Evolutionary conservation across 2,113 vertebrate species (phyloP).

Genomic region (Alaudala cheleensis): DNA sequence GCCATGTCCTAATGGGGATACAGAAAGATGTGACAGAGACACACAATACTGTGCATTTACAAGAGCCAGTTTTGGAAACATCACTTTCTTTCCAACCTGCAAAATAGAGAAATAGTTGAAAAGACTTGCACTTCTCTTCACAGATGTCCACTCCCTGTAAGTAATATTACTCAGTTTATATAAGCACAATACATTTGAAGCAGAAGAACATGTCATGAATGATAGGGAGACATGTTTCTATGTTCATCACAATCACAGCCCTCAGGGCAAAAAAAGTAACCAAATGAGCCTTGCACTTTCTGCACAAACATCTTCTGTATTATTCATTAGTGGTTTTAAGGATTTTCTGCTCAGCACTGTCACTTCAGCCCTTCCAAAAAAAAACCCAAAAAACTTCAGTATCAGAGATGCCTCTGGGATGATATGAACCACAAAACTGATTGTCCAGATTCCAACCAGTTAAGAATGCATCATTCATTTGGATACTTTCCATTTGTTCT

Average conservation of each 20-base stretch:
- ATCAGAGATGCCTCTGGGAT: not conserved
- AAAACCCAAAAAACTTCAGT: not conserved
- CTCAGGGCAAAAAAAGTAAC: not conserved
- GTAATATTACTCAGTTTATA: not conserved
- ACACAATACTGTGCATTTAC: not conserved
- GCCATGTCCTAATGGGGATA: accelerated
- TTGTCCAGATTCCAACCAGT: not conserved
- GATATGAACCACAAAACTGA: not conserved
- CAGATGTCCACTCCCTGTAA: not conserved
- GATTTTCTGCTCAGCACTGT: not conserved
- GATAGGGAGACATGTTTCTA: not conserved
- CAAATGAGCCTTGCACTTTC: not conserved
- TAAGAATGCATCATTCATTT: not conserved
- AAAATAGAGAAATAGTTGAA: not conserved
- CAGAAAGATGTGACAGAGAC: not conserved
- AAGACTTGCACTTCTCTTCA: not conserved
- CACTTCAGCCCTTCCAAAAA: not conserved
- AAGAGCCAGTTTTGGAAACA: not conserved
- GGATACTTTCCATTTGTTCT: not conserved
- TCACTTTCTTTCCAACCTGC: not conserved
- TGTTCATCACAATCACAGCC: not conserved
- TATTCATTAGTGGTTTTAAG: not conserved
- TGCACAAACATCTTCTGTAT: not conserved
- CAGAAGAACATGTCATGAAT: not conserved
- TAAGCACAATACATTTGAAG: not conserved